phyloP scores from a whole-genome alignment of 2,888 invertebrate species.

The Orthosia gracilis region DNA sequence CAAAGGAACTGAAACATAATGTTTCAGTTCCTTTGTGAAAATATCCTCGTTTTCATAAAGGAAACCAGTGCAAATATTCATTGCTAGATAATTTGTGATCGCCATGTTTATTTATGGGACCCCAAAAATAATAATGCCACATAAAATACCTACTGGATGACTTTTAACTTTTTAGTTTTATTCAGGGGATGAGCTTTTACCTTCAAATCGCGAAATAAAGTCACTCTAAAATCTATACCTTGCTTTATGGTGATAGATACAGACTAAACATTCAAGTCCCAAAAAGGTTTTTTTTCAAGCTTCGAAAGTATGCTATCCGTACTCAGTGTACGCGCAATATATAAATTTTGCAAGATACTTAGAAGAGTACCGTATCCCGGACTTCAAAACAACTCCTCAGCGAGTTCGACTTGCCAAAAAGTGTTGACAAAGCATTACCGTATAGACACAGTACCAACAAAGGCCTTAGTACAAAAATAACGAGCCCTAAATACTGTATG shows the following conservation, averaged over 20 bases:
- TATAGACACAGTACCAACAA: conserved; percentile 53
- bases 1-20: too few relatives aligned
- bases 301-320: not conserved
- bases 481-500: conserved; percentile 78
- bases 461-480: conserved; percentile 68
- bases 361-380: not conserved
- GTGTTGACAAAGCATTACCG: conserved; percentile 68
- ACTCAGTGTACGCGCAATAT: not conserved
- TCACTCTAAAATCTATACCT: too few relatives aligned
- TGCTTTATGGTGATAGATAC: not conserved
- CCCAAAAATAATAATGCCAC: too few relatives aligned
- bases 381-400: conserved; percentile 45
- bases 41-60: not conserved
- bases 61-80: not conserved
- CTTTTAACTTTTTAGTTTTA: too few relatives aligned
- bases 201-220: too few relatives aligned
- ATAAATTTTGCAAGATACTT: conserved; percentile 32
- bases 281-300: not conserved
- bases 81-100: not conserved
- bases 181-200: too few relatives aligned
- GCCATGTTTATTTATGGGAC: not conserved
- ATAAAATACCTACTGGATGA: too few relatives aligned
- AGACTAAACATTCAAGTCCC: not conserved
- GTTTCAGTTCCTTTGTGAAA: not conserved
- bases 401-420: conserved; percentile 57